Conservation (phyloP, 2,797 vertebrate species). For the Coccyzus lansbergi region DNA sequence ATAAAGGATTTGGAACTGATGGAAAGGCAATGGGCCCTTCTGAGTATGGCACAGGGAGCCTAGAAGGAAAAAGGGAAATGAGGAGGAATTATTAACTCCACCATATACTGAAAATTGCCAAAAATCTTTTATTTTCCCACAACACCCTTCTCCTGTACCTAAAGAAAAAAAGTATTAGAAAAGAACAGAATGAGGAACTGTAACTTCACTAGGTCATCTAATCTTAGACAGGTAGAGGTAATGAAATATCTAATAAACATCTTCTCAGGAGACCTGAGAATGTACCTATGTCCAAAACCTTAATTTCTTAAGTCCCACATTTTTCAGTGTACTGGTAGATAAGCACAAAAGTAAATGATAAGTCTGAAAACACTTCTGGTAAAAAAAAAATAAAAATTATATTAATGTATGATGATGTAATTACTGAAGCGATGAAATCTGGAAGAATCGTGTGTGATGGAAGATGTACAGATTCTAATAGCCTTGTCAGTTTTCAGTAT, state of each 20-base stretch:
- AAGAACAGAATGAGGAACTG: neutral
- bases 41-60: neutral
- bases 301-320: neutral
- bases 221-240: neutral
- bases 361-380: neutral
- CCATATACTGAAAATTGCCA: neutral
- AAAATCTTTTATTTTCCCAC: neutral
- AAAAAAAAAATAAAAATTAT: neutral
- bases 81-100: neutral
- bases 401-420: neutral
- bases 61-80: neutral
- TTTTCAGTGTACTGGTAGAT: neutral
- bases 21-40: neutral
- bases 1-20: neutral
- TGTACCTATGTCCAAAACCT: neutral
- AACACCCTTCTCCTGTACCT: neutral
- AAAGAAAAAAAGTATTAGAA: neutral
- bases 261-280: neutral
- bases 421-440: neutral
- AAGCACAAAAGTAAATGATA: neutral
- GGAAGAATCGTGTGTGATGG: too few species aligned
- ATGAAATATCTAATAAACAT: neutral
- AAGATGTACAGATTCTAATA: neutral
- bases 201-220: neutral
- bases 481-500: neutral